Conservation (phyloP, 2,888 invertebrate genomes). For the Magallana nippona region DNA sequence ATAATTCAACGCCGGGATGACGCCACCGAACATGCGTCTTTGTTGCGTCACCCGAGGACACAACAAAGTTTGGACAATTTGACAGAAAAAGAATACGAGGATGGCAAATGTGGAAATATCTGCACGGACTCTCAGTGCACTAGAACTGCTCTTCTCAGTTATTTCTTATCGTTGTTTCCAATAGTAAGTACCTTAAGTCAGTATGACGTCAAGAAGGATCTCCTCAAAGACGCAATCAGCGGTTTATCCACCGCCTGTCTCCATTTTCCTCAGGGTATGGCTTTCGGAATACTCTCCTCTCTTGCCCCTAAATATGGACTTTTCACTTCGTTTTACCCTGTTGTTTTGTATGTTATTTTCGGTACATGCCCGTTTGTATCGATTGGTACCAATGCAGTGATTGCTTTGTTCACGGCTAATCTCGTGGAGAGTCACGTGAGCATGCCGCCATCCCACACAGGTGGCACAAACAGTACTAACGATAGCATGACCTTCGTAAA, state of each 20-base stretch:
- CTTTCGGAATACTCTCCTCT: constrained; percentile 70
- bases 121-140: not conserved
- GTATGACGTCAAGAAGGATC: constrained; percentile 62
- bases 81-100: constrained; percentile 6
- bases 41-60: constrained; percentile 6
- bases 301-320: constrained; percentile 70
- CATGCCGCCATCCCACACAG: not conserved
- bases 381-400: constrained; percentile 73
- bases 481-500: not conserved
- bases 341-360: constrained; percentile 71
- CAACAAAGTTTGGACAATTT: not conserved
- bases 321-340: constrained; percentile 70
- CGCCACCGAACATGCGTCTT: not conserved
- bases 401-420: constrained; percentile 70
- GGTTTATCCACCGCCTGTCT: constrained; percentile 73
- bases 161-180: constrained; percentile 15
- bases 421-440: constrained; percentile 54
- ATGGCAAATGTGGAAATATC: not conserved
- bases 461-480: not conserved
- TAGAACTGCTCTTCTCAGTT: not conserved
- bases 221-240: constrained; percentile 66
- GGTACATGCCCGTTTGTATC: constrained; percentile 70
- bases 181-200: constrained; percentile 46
- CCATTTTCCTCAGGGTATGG: constrained; percentile 75
- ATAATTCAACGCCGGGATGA: not conserved